Percentiles rank a stretch among this genome's conserved stretches.
phyloP scores from a whole-genome alignment of 2,797 vertebrate genomes.

The Hypotaenidia philippensis region DNA sequence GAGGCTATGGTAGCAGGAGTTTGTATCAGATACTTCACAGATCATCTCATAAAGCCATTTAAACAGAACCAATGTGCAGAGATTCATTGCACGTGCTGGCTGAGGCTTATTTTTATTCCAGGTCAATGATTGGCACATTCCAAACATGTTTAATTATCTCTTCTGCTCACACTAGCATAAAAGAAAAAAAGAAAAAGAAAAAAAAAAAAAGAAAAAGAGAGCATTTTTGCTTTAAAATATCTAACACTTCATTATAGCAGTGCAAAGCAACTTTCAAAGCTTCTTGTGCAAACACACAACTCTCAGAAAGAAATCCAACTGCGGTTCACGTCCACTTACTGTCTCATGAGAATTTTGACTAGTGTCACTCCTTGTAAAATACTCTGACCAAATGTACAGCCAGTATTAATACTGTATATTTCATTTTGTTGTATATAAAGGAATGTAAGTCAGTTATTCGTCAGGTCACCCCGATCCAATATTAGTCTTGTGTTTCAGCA shows the following conservation, averaged over 20 bases:
- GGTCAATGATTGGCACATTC: conserved; percentile 19
- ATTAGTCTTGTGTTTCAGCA: conserved; percentile 74
- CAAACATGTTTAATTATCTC: neutral
- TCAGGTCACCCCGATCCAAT: conserved; percentile 60
- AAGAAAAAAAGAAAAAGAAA: fast-evolving
- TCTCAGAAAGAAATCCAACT: neutral
- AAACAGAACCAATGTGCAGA: neutral
- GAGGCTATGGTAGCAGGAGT: neutral
- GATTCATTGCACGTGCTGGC: neutral
- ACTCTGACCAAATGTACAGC: conserved; percentile 66
- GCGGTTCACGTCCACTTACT: neutral
- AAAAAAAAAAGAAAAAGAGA: neutral
- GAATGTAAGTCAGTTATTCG: conserved; percentile 69
- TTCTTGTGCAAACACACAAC: neutral
- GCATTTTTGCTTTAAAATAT: neutral
- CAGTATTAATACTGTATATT: conserved; percentile 70
- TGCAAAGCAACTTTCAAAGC: neutral
- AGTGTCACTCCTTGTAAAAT: conserved; percentile 38
- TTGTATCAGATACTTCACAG: neutral
- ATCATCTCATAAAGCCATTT: conserved; percentile 5
- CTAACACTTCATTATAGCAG: neutral
- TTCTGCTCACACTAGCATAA: neutral
- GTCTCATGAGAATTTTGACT: neutral
- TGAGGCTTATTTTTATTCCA: conserved; percentile 18
- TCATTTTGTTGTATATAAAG: conserved; percentile 80